Evolutionary conservation across 2,888 invertebrate species (phyloP).

Genomic region (Hypercompe scribonia): DNA sequence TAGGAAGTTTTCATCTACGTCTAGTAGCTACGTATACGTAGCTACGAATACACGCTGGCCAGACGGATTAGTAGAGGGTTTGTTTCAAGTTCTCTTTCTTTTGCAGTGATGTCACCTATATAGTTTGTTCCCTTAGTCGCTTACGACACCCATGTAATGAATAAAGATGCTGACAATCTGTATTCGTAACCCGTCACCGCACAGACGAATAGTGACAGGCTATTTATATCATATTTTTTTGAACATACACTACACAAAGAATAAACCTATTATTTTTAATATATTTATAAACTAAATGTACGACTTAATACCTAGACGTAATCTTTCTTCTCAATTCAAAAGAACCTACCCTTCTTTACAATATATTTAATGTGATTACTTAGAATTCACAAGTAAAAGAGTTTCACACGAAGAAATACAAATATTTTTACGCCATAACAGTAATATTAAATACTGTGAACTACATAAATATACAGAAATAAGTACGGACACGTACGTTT

Average conservation of each 20-base stretch:
- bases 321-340: not conserved
- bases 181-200: no score
- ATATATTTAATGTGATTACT: constrained; percentile 4
- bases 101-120: no score
- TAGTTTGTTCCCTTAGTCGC: no score
- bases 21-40: no score
- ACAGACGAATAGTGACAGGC: not conserved
- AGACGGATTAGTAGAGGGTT: no score
- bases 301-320: not conserved
- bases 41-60: no score
- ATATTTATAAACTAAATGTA: not conserved
- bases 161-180: no score
- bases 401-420: constrained; percentile 8
- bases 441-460: constrained; percentile 28
- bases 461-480: constrained; percentile 39
- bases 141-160: no score
- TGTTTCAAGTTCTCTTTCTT: no score
- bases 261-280: not conserved
- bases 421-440: constrained; percentile 18
- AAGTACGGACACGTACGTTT: constrained; percentile 38
- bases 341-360: not conserved
- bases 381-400: constrained; percentile 17
- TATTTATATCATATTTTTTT: not conserved
- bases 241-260: not conserved
- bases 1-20: no score